phyloP scores from a whole-genome alignment of 2,888 invertebrate species.

The Nomada flava region DNA sequence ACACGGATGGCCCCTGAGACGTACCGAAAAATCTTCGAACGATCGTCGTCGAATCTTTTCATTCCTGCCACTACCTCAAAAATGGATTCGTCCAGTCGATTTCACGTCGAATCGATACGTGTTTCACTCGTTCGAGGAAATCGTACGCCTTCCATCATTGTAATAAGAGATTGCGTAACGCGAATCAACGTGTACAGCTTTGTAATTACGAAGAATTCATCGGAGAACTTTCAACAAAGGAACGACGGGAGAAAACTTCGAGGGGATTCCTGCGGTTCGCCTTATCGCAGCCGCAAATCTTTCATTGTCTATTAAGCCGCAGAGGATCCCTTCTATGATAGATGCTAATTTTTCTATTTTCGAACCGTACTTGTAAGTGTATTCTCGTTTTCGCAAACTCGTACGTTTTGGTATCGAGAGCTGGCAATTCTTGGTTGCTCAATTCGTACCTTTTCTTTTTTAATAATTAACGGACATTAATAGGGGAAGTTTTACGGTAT shows the following conservation, averaged over 20 bases:
- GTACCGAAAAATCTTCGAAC: too few species aligned
- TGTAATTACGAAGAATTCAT: conserved; percentile 49
- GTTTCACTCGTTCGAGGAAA: neutral
- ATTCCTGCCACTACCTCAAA: neutral
- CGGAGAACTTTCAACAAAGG: conserved; percentile 51
- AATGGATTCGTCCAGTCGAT: conserved; percentile 7
- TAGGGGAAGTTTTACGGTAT: too few species aligned
- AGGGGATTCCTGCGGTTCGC: conserved; percentile 46
- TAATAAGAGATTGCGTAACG: conserved; percentile 44
- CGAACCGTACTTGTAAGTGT: neutral
- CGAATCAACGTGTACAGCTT: neutral
- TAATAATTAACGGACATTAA: too few species aligned
- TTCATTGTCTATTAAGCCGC: conserved; percentile 58
- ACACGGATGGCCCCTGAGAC: neutral
- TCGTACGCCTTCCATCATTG: conserved; percentile 24
- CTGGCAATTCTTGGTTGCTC: conserved; percentile 27
- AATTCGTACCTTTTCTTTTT: neutral
- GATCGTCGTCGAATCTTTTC: neutral
- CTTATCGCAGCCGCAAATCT: conserved; percentile 53
- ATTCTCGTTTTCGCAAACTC: neutral
- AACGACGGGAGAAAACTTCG: conserved; percentile 42
- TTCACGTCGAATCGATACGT: neutral
- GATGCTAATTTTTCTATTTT: conserved; percentile 40
- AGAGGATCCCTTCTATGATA: conserved; percentile 22
- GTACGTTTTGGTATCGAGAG: neutral